Conservation (phyloP, 2,888 invertebrate species). For the Anthrax anthrax region DNA sequence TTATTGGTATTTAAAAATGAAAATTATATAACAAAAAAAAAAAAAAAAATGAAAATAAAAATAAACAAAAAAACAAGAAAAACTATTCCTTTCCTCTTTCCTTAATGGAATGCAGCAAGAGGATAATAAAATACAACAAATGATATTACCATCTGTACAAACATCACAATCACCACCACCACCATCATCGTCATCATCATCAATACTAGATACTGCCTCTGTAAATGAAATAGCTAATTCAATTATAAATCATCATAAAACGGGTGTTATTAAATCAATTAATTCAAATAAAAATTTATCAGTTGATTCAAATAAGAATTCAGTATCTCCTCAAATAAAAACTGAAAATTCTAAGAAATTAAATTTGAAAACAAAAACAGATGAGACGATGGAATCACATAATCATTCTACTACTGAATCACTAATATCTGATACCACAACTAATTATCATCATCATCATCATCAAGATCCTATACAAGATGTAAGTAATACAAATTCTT, state of each 20-base stretch:
- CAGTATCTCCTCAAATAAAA: too few species aligned
- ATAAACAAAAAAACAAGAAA: too few species aligned
- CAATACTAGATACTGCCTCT: slow-evolving; percentile 1
- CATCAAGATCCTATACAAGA: neutral
- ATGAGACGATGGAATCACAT: too few species aligned
- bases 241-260: neutral
- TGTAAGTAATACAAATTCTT: neutral
- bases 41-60: slow-evolving; percentile 2
- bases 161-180: too few species aligned
- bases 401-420: too few species aligned
- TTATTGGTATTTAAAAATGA: neutral
- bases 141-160: too few species aligned
- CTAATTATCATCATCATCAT: neutral
- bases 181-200: neutral
- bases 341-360: too few species aligned
- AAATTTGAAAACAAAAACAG: too few species aligned
- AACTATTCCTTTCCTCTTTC: neutral
- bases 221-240: neutral
- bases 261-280: too few species aligned
- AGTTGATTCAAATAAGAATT: too few species aligned
- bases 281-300: too few species aligned
- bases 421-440: too few species aligned
- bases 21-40: neutral
- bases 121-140: slow-evolving; percentile 3
- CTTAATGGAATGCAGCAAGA: slow-evolving; percentile 11